These are phyloP conservation scores for Leptonema lineaticorne DNA, from an alignment of 1,140 invertebrate genomes.

Conservation along the genomic window DNA sequence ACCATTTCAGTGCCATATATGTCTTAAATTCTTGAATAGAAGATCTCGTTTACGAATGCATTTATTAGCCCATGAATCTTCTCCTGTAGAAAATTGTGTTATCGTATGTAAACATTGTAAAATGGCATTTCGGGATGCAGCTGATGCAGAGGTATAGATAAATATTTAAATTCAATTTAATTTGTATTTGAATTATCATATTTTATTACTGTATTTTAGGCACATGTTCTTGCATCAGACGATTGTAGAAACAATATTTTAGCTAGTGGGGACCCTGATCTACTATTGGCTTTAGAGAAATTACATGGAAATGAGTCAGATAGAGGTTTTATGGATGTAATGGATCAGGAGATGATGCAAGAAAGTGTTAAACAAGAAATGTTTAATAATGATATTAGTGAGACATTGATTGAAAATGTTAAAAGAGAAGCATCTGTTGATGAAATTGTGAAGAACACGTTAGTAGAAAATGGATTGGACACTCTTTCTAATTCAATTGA, in stretches of 20 bases:
- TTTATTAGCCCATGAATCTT: constrained; percentile 52
- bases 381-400: not conserved
- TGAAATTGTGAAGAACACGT: constrained; percentile 20
- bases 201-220: constrained; percentile 4
- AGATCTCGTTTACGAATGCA: constrained; percentile 55
- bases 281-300: not conserved
- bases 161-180: not conserved
- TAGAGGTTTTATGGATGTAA: not conserved
- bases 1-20: constrained; percentile 58
- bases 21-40: constrained; percentile 54
- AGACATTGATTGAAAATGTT: not conserved
- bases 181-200: not conserved
- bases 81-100: constrained; percentile 45
- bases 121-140: constrained; percentile 47
- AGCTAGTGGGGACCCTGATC: not conserved
- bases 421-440: not conserved
- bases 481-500: not conserved
- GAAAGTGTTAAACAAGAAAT: not conserved
- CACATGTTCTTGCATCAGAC: not conserved
- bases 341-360: too few species aligned
- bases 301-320: not conserved
- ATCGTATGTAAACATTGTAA: constrained; percentile 48
- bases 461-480: constrained; percentile 2
- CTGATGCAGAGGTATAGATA: constrained; percentile 46
- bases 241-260: constrained; percentile 10